Percentiles rank a stretch among this genome's conserved stretches.
Evolutionary conservation across 1,140 invertebrate genomes (phyloP).

Genomic region (Cotesia typhae): DNA sequence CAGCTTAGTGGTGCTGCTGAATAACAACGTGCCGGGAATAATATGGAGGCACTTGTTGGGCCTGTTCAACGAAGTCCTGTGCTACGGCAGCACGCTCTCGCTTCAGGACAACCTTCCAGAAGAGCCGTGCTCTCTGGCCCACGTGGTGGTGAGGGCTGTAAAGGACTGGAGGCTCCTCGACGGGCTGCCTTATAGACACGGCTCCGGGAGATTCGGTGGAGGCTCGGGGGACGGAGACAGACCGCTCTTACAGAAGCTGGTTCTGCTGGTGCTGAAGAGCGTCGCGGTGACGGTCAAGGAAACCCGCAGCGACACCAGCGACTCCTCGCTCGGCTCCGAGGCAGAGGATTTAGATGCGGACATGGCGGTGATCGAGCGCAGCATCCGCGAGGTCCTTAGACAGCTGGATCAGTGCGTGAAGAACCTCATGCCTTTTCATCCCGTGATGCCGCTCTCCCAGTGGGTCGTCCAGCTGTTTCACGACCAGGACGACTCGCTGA

Average conservation of each 20-base stretch:
- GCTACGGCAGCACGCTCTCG: conserved; percentile 88
- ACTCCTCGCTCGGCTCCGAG: conserved; percentile 81
- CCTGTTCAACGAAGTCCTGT: conserved; percentile 87
- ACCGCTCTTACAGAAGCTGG: conserved; percentile 83
- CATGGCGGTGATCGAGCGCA: conserved; percentile 86
- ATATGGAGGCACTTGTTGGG: conserved; percentile 86
- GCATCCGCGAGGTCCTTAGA: conserved; percentile 82
- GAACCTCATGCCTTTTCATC: conserved; percentile 82
- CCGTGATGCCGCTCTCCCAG: conserved; percentile 85
- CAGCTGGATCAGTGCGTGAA: conserved; percentile 86
- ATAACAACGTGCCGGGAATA: conserved; percentile 76
- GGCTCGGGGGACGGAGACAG: conserved; percentile 68
- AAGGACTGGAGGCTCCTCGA: conserved; percentile 84
- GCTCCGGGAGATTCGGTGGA: conserved; percentile 67
- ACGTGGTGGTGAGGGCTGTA: conserved; percentile 81
- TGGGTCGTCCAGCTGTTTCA: conserved; percentile 88
- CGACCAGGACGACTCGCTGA: conserved; percentile 89
- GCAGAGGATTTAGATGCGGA: conserved; percentile 87
- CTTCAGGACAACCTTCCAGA: conserved; percentile 86
- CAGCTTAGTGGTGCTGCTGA: conserved; percentile 79
- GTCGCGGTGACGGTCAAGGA: conserved; percentile 91
- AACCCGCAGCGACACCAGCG: conserved; percentile 84
- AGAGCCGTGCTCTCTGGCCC: conserved; percentile 85
- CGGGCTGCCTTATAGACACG: conserved; percentile 69
- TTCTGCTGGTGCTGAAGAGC: conserved; percentile 84